These are phyloP conservation scores for Macrosteles quadrilineatus DNA, from an alignment of 1,140 invertebrate genomes.

Conservation along the genomic window DNA sequence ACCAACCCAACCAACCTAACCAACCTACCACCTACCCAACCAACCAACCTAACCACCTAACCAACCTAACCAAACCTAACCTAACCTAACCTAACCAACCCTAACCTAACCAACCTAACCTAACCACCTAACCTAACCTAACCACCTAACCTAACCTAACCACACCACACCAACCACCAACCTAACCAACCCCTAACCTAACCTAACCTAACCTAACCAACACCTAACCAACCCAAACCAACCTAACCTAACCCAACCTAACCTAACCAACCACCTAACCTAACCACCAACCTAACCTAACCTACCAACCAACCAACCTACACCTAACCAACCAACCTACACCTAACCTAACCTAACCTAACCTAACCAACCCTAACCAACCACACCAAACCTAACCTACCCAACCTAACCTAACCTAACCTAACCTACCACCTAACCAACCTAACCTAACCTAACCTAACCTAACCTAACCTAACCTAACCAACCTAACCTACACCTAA, in stretches of 20 bases:
- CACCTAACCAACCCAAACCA: not conserved
- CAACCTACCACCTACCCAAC: not conserved
- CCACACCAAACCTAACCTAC: not conserved
- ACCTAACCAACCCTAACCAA: no score
- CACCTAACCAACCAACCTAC: not conserved
- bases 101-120: no score
- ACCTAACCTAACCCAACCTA: slow-evolving; percentile 10
- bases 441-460: slow-evolving; percentile 11
- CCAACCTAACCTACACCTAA: no score
- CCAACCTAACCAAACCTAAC: not conserved
- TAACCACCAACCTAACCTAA: no score
- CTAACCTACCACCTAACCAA: not conserved
- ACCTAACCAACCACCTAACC: slow-evolving; percentile 4
- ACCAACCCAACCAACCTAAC: not conserved
- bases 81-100: not conserved
- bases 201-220: not conserved
- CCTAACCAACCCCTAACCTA: not conserved
- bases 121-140: no score
- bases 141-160: no score
- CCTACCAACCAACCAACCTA: not conserved
- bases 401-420: not conserved
- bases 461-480: slow-evolving; percentile 10
- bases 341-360: slow-evolving; percentile 6
- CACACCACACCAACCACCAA: not conserved
- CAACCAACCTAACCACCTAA: no score